Evolutionary conservation across 2,113 vertebrate genomes (phyloP), one percentile per base, ranked within the genome.

Genomic region (Dunckerocampus dactyliophorus): DNA sequence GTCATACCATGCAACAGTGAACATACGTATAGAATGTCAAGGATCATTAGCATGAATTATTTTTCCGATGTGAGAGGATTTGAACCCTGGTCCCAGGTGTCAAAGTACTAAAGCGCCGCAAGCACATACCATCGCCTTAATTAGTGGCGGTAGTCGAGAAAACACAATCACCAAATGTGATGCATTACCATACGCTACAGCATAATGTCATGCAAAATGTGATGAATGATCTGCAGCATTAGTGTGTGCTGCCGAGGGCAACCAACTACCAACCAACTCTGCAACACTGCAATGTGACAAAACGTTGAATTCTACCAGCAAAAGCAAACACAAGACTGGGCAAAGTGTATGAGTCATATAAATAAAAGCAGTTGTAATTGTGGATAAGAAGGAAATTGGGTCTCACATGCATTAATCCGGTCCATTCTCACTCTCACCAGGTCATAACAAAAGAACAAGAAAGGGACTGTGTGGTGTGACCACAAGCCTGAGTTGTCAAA

Each of bases 401-500:
- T 50, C 61, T 81, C 54, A 45, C 55, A 49, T 53, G 65, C 67
- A 67, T 71, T 73, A 70, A 56, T 72, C 50, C 63, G 28, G 62
- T 43, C 49, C 57, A n/a, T 39, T 50, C 51, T 54, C 59, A 57
- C 6, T 17, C 52, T 24, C 57, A 51, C 47, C 52, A 39, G 67
- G 64, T 63, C 48, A 49, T 51, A 39, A 46, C 59, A 47, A 48
- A 59, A 49, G 65, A 37, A 11, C 51, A 52, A 62, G 39, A 66
- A 49, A 37, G 28, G 47, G 47, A 51, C 21, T 1, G 54, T 31
- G 12, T 17, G 28, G 24, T 46, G 39, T 24, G 50, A 22, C 48
- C 60, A 72, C 52, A 46, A 47, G 63, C 67, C 59, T 22, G 10
- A 59, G 64, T 75, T 70, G 72, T 78, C 79, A 81, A 65, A 77